Base-by-base conservation (phyloP, 2,888 invertebrate species). In the Colostygia pectinataria region DNA sequence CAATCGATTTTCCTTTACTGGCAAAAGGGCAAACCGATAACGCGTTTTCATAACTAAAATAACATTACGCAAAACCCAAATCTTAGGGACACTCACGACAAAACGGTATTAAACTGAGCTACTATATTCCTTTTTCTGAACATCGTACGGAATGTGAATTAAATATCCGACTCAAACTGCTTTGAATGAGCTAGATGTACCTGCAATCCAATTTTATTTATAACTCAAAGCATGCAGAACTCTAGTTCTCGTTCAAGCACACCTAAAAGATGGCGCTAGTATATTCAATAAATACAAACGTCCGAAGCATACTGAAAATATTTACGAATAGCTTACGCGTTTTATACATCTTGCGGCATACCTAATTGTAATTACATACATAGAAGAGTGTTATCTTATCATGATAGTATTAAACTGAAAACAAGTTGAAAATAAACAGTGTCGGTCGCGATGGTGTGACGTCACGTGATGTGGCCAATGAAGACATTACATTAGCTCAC, bases 121-220 rank as follows among this genome's bases (percentile, higher is more conserved):
- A 86, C 67, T 48, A 86, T 66, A 69, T 74, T 84, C 59, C 82
- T 80, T 59, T 80, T 84, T 65, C 78, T 83, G 59, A 82, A 82
- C 85, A 88, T 88, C 53, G 49, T 63, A 43, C 29, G 27, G 28
- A 32, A 41, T 46, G 53, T 57, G 40, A 52, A 24, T 50, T 41
- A 40, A n/a, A 32, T 32, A 9, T 50, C 28, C 34, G 36, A 43
- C 34, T 40, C 31, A 39, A 53, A 53, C 52, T 41, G 46, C 13
- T 54, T 36, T 23, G 31, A 44, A 37, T 40, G 23, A 44, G 37
- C 46, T 46, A 38, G 24, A 50, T 63, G 64, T 65, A 62, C 52
- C 56, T 55, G 59, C 56, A 58, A 50, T 41, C 41, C 33, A 45
- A 45, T 56, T 61, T 60, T 70, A 74, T 71, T 70, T 71, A 63